Evolutionary conservation across 2,113 vertebrate genomes (phyloP).

Genomic region (Xiphophorus maculatus): DNA sequence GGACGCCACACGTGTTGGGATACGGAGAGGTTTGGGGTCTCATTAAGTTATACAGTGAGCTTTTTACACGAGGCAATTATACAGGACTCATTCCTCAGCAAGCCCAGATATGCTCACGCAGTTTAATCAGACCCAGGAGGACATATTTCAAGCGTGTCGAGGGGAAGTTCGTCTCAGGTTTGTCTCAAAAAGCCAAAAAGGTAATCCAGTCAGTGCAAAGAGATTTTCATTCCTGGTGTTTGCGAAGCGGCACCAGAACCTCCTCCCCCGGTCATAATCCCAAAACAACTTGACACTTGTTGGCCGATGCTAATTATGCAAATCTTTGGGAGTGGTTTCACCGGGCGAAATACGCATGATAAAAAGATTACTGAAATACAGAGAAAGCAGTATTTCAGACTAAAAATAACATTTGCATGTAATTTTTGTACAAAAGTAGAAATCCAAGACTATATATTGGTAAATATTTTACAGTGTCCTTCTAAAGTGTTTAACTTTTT

Average conservation of each 20-base stretch:
- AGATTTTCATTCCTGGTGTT: slow-evolving; percentile 30
- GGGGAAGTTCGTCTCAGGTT: slow-evolving; percentile 11
- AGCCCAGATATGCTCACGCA: slow-evolving; percentile 45
- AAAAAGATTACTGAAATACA: slow-evolving; percentile 13
- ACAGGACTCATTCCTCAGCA: slow-evolving; percentile 31
- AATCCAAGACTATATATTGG: not conserved
- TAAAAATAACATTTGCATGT: not conserved
- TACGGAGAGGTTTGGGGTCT: slow-evolving; percentile 36
- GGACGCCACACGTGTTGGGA: slow-evolving; percentile 1
- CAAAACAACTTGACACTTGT: slow-evolving; percentile 39
- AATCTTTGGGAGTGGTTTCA: not conserved
- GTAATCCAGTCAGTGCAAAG: slow-evolving; percentile 11
- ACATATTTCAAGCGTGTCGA: slow-evolving; percentile 27
- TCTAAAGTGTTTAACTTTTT: not conserved
- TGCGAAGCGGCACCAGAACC: slow-evolving; percentile 1
- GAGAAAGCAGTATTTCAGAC: slow-evolving; percentile 8
- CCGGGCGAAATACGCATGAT: slow-evolving; percentile 1
- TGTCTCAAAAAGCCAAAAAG: slow-evolving; percentile 29
- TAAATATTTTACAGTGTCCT: not conserved
- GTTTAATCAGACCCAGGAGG: slow-evolving; percentile 42
- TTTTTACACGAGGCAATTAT: slow-evolving; percentile 56
- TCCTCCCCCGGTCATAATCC: slow-evolving; percentile 28
- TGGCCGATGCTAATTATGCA: slow-evolving; percentile 2
- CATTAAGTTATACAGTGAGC: slow-evolving; percentile 56
- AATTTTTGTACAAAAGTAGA: not conserved